A percentile compares a stretch with the other conserved stretches of the same genome.
phyloP scores from a whole-genome alignment of 2,113 vertebrate species.

The Rhineura floridana region DNA sequence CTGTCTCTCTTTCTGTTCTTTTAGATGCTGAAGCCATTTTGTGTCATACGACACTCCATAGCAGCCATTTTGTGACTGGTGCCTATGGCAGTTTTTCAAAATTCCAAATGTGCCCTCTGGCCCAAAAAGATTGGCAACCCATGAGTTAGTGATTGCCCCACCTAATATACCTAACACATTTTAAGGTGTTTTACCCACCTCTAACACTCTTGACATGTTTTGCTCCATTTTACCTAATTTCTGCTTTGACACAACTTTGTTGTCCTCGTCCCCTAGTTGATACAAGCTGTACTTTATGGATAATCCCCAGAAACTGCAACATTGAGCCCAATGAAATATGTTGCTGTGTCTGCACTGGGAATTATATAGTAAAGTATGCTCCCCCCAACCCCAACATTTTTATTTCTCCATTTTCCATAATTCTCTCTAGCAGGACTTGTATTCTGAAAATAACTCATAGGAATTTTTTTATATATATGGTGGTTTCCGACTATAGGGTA shows the following conservation, averaged over 20 bases:
- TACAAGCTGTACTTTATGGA: not conserved
- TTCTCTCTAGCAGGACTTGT: slow-evolving; percentile 18
- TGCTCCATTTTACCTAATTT: not conserved
- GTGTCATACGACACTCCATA: too few relatives aligned
- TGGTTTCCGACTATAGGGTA: slow-evolving; percentile 25
- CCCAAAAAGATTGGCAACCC: not conserved
- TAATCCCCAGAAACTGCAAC: not conserved
- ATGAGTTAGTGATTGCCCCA: not conserved
- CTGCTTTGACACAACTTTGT: not conserved
- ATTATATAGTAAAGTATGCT: not conserved
- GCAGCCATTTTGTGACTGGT: too few relatives aligned
- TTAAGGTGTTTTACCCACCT: not conserved
- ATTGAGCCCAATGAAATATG: not conserved
- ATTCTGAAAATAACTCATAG: slow-evolving; percentile 23
- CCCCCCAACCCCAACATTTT: not conserved
- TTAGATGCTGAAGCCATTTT: too few relatives aligned
- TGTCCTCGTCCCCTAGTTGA: not conserved
- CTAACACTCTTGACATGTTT: not conserved
- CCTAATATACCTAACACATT: not conserved
- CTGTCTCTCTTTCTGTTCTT: too few relatives aligned
- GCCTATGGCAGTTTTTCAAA: too few relatives aligned
- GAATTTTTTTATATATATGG: slow-evolving; percentile 41
- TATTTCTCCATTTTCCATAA: slow-evolving; percentile 2
- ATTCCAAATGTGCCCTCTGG: not conserved
- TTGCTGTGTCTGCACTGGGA: not conserved